Percentiles rank a stretch among this genome's conserved stretches.
These are phyloP conservation scores for Euclidia mi DNA, from an alignment of 2,888 invertebrate species.

Conservation along the genomic window DNA sequence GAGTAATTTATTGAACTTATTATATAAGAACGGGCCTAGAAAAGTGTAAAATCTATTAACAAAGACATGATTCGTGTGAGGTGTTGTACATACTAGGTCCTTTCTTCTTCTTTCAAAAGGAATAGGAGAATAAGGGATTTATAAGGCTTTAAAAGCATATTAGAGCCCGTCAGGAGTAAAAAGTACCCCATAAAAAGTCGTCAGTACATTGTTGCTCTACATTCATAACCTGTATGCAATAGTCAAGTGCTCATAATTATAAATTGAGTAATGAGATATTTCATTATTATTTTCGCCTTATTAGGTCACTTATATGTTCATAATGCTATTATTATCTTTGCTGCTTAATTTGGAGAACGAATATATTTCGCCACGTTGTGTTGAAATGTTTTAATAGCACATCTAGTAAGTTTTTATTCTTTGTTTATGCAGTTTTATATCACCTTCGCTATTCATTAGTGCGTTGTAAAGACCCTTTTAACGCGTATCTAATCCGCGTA, in stretches of 20 bases:
- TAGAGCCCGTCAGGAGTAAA: too few species aligned
- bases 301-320: conserved; percentile 1
- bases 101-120: too few species aligned
- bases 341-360: neutral
- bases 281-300: conserved; percentile 3
- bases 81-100: too few species aligned
- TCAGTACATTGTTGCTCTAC: too few species aligned
- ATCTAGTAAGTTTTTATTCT: conserved; percentile 19
- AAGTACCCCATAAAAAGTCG: too few species aligned
- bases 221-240: neutral
- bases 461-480: conserved; percentile 23
- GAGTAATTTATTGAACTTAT: too few species aligned
- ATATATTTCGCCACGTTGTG: conserved; percentile 27
- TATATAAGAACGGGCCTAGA: too few species aligned
- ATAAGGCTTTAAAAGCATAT: too few species aligned
- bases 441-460: conserved; percentile 19
- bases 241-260: neutral
- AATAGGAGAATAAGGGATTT: too few species aligned
- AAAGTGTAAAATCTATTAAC: too few species aligned
- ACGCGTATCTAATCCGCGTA: conserved; percentile 11
- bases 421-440: conserved; percentile 27
- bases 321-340: conserved; percentile 6
- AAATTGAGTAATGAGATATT: neutral
- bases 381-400: conserved; percentile 10
- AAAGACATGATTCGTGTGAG: too few species aligned